phyloP scores from a whole-genome alignment of 2,113 vertebrate genomes.

The Pogonocichla stellata region DNA sequence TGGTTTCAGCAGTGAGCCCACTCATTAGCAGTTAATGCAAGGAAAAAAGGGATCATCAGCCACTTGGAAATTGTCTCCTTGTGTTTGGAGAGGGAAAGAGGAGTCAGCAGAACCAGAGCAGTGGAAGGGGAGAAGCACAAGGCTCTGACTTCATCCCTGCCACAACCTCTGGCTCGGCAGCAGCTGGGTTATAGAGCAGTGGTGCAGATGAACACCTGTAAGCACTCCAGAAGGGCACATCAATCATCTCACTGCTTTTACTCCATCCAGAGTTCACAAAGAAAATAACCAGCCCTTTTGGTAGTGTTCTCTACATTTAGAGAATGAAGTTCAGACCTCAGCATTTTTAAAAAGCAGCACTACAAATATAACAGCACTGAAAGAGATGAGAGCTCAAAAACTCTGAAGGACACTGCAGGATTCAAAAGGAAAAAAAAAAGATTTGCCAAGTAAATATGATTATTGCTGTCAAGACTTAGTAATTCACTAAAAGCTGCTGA shows the following conservation, averaged over 20 bases:
- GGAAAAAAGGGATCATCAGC: neutral
- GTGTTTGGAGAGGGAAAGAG: neutral
- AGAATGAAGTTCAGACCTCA: neutral
- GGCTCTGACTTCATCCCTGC: neutral
- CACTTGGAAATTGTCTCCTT: neutral
- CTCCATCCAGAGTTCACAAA: neutral
- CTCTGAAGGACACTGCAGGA: neutral
- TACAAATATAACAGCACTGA: neutral
- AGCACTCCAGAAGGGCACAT: neutral
- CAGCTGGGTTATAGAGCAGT: fast-evolving
- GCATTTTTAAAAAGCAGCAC: neutral
- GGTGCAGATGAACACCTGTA: neutral
- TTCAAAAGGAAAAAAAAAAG: neutral
- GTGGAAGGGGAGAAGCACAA: neutral
- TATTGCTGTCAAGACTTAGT: neutral
- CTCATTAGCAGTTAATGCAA: neutral
- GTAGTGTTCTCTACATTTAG: neutral
- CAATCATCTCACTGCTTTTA: neutral
- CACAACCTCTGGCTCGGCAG: neutral
- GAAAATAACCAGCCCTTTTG: neutral
- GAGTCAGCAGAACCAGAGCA: neutral
- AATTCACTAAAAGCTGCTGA: neutral
- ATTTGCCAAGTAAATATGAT: neutral
- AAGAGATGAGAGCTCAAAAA: neutral
- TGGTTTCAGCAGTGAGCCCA: neutral